Base-by-base conservation (phyloP, 2,888 invertebrate species). In the Ganaspis brasiliensis region DNA sequence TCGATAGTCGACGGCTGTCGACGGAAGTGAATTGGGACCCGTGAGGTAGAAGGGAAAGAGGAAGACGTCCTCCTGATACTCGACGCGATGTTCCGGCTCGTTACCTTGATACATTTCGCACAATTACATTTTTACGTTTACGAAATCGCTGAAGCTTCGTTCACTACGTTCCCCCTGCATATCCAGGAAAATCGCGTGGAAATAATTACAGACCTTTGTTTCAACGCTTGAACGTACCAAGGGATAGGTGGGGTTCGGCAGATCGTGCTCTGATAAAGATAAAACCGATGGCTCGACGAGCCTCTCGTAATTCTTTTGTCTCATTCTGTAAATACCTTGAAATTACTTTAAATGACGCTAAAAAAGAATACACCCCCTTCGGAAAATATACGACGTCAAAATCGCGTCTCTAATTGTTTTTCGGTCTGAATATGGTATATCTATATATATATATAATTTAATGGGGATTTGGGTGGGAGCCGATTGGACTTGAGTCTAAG, bases 1-100 rank as follows among this genome's bases (percentile, higher is more conserved):
- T 88, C 88, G 87, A 88, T 88, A 87, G 75, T 79, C 74, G 78
- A 35, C 79, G 76, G 79, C 77, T 74, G 78, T 77, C 57, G 63
- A 14, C 40, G 75, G 26, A 75, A 14, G 26, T 24, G 70, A 55
- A 67, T 67, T 67, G 63, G 63, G 24, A 45, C 37, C 21, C 63
- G 40, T 37, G 63, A 21, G 37, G 40, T 19, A 49, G 59, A 37
- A 16, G 63, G 57, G 70, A 45, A 37, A 19, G 56, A 40, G 49
- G 59, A 75, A 78, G 73, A 73, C 40, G 57, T 59, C 59, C 59
- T 77, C 31, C 75, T 45, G 31, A 75, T 78, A 61, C 56, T 26
- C 63, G 40, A 59, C 24, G n/a, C 72, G 72, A 57, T 71, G 74
- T 72, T 78, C 76, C 72, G 77, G 74, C 80, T 82, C 78, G 82